Percentiles rank a stretch among this genome's conserved stretches.
These are phyloP conservation scores for Lampris incognitus DNA, from an alignment of 2,113 vertebrate genomes.

Conservation along the genomic window DNA sequence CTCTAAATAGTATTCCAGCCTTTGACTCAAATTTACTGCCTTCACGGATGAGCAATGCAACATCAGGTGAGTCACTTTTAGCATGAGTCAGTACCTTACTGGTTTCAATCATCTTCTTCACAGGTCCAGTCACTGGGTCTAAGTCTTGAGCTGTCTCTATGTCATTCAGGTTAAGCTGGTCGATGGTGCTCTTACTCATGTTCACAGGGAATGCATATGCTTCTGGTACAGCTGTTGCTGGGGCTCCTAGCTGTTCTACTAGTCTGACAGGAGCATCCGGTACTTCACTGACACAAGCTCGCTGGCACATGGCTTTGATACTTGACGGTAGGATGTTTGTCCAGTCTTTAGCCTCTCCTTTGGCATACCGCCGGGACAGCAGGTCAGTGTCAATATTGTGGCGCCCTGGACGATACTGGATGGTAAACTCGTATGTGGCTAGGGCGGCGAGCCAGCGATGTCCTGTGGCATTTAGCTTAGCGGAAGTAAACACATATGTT, in stretches of 20 bases:
- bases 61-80: no score
- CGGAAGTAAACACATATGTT: no score
- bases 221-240: no score
- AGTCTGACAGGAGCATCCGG: not conserved
- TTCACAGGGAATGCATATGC: no score
- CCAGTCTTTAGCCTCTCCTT: no score
- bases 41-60: no score
- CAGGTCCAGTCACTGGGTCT: no score
- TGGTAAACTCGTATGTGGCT: not conserved
- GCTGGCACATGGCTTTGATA: not conserved
- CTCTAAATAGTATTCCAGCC: not conserved
- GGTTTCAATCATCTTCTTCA: no score
- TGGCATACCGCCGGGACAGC: no score
- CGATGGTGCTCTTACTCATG: not conserved
- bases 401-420: not conserved
- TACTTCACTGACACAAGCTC: not conserved
- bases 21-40: not conserved
- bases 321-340: not conserved
- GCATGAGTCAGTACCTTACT: no score
- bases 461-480: not conserved
- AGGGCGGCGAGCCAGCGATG: not conserved
- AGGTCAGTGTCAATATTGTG: no score
- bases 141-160: not conserved
- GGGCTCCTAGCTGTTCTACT: not conserved
- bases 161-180: not conserved